Conservation (phyloP, 2,113 vertebrate species). For the Theristicus caerulescens region DNA sequence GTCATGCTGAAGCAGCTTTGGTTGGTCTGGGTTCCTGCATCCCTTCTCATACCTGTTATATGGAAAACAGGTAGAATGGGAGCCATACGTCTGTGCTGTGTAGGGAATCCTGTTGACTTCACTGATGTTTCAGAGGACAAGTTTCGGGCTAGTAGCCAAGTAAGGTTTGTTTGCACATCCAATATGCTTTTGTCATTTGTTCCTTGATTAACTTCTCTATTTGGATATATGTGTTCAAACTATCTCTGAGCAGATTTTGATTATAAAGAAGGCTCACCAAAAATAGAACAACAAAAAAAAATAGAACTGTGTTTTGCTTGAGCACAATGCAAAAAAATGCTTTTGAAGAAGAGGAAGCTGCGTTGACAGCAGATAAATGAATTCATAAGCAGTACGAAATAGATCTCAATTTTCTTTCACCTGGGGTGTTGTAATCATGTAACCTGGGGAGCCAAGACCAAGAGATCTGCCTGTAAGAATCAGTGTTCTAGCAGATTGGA, state of each 20-base stretch:
- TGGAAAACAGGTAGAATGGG: background rate
- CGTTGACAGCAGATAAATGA: background rate
- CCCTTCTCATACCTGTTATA: background rate
- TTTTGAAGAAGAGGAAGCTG: background rate
- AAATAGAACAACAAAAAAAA: background rate
- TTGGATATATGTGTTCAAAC: background rate
- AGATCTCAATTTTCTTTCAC: slow-evolving; percentile 21
- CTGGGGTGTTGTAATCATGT: background rate
- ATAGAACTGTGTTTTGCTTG: background rate
- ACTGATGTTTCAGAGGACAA: background rate
- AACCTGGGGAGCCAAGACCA: background rate
- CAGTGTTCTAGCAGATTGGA: background rate
- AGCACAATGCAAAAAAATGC: background rate
- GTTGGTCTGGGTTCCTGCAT: background rate
- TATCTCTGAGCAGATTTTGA: background rate
- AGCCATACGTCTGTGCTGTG: background rate
- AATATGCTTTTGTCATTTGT: background rate
- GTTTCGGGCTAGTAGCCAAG: background rate
- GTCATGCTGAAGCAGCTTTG: background rate
- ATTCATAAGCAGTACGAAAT: background rate
- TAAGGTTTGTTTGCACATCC: background rate
- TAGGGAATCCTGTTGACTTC: background rate
- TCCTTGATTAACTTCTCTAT: background rate
- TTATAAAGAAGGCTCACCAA: background rate
- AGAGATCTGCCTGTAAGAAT: slow-evolving; percentile 32